Evolutionary conservation across 2,113 vertebrate species (phyloP).

Genomic region (Thamnophis sirtalis): DNA sequence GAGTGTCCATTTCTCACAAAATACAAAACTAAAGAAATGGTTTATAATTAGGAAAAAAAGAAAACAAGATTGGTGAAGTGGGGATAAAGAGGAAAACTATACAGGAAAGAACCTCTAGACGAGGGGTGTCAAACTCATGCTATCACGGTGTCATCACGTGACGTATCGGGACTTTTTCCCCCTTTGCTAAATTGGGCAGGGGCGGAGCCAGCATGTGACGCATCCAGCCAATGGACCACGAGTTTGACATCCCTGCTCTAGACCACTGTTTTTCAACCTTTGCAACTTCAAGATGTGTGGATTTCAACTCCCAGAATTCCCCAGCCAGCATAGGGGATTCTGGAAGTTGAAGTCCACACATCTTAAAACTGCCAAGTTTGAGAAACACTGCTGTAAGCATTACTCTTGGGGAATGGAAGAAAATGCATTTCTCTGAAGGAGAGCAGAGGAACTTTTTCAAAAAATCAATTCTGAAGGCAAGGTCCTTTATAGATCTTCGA

Average conservation of each 20-base stretch:
- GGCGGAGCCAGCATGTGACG: no score
- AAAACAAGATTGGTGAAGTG: background rate
- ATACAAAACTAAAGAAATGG: background rate
- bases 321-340: background rate
- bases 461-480: background rate
- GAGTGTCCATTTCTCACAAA: conserved; percentile 16
- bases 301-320: background rate
- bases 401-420: background rate
- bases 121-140: no score
- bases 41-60: background rate
- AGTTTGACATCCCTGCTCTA: background rate
- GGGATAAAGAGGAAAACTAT: no score
- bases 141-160: no score
- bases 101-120: background rate
- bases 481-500: background rate
- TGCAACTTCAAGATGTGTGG: background rate
- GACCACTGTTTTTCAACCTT: background rate
- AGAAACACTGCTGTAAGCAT: background rate
- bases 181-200: no score
- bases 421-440: background rate
- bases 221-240: no score
- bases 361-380: background rate
- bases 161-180: no score
- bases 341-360: background rate
- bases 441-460: background rate